Conservation (phyloP, 2,888 invertebrate species). For the Cantharis nigra region DNA sequence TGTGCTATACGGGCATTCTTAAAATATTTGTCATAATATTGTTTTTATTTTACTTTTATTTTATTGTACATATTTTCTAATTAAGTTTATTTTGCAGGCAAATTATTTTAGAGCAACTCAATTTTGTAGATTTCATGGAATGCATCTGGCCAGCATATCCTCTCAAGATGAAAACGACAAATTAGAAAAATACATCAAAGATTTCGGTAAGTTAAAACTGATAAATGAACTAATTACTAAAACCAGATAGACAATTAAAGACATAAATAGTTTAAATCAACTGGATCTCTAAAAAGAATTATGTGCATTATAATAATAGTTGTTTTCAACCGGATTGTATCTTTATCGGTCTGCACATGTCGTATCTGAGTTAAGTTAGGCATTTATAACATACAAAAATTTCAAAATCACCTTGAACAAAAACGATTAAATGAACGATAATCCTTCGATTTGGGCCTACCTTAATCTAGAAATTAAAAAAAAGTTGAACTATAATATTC, state of each 20-base stretch:
- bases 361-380: neutral
- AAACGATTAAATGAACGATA: neutral
- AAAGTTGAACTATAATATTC: neutral
- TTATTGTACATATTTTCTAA: neutral
- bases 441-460: neutral
- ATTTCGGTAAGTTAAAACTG: conserved; percentile 70
- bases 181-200: conserved; percentile 87
- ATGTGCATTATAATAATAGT: neutral
- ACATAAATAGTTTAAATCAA: neutral
- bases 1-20: neutral
- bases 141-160: conserved; percentile 89
- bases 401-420: neutral
- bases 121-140: conserved; percentile 90
- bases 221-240: neutral
- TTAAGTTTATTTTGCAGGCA: conserved; percentile 66
- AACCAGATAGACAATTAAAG: neutral
- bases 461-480: neutral
- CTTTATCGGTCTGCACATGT: neutral
- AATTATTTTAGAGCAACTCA: conserved; percentile 93
- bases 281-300: too few relatives aligned
- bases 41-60: neutral
- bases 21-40: neutral
- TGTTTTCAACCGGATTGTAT: neutral
- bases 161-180: conserved; percentile 90
- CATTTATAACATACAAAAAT: neutral